Evolutionary conservation across 1,140 invertebrate genomes (phyloP).

Genomic region (Caerostris darwini): DNA sequence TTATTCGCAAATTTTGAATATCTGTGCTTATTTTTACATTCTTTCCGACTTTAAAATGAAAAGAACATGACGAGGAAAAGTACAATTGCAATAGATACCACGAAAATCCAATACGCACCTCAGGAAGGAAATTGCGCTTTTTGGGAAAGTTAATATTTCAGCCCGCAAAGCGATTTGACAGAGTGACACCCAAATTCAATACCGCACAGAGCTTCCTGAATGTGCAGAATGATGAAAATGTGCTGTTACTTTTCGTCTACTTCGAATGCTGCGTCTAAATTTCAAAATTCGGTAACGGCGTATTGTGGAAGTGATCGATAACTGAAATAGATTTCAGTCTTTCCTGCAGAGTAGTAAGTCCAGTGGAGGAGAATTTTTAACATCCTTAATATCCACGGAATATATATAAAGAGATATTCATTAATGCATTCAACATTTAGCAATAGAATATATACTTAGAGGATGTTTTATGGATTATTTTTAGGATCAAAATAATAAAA

Average conservation of each 20-base stretch:
- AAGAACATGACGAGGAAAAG: neutral
- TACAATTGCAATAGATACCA: neutral
- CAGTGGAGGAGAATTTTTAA: neutral
- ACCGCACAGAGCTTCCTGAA: neutral
- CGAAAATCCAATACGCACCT: neutral
- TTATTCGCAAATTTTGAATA: no score
- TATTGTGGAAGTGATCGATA: slow-evolving; percentile 31
- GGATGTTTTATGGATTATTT: neutral
- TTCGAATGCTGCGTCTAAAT: neutral
- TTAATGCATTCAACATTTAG: slow-evolving; percentile 1
- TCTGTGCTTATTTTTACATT: no score
- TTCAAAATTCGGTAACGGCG: neutral
- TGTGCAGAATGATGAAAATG: slow-evolving; percentile 23
- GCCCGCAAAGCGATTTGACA: neutral
- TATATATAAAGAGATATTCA: neutral
- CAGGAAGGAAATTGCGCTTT: neutral
- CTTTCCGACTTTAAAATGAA: neutral
- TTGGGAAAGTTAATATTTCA: slow-evolving; percentile 20
- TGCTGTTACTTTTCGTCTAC: slow-evolving; percentile 4
- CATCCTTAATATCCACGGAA: neutral
- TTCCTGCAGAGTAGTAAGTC: neutral
- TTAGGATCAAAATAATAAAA: no score
- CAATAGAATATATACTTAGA: neutral
- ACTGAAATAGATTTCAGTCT: slow-evolving; percentile 51
- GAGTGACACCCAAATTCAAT: slow-evolving; percentile 24